Evolutionary conservation across 2,888 invertebrate genomes (phyloP), one percentile per base, ranked within the genome.

Genomic region (Patella depressa): DNA sequence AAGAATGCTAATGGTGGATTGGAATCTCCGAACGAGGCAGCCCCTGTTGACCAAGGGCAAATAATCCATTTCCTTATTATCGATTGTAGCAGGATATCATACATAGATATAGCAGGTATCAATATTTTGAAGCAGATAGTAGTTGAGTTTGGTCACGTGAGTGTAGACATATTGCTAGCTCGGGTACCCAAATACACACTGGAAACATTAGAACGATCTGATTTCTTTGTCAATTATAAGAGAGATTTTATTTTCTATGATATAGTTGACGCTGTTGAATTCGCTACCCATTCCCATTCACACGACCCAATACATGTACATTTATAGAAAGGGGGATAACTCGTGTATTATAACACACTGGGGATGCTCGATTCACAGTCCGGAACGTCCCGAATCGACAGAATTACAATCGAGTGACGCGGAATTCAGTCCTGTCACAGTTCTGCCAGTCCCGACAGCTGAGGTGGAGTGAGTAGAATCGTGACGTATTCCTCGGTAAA

Each of bases 51-150:
- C 53, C 55, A 55, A n/a, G 69, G 1, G 24, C 3, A 73, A n/a
- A 74, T 34, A 73, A 72, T 79, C 3, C 78, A 75, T 14, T 76
- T 80, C 54, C 76, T 89, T 70, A 82, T 89, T 53, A 75, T 90
- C n/a, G 90, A 90, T 78, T 89, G 88, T 74, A 85, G 86, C 15
- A 79, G 84, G n/a, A 84, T 89, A 53, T 85, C 86, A 53, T 89
- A 89, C 79, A 84, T 89, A 17, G 90, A 90, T 74, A 79, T 88
- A 1, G 85, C 85, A 17, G 89, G 90, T 0, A 57, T 89, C 9
- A 85, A 85, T 54, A 82, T 85, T 73, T 80, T 90, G 29, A 84
- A 84, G 78, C 78, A 81, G 73, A 80, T 87, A 2, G 78, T 82
- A 12, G 80, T 75, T 11, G 85, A 88, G 55, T 83, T 82, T 14